phyloP scores from a whole-genome alignment of 2,888 invertebrate species.

The Coleophora deauratella region DNA sequence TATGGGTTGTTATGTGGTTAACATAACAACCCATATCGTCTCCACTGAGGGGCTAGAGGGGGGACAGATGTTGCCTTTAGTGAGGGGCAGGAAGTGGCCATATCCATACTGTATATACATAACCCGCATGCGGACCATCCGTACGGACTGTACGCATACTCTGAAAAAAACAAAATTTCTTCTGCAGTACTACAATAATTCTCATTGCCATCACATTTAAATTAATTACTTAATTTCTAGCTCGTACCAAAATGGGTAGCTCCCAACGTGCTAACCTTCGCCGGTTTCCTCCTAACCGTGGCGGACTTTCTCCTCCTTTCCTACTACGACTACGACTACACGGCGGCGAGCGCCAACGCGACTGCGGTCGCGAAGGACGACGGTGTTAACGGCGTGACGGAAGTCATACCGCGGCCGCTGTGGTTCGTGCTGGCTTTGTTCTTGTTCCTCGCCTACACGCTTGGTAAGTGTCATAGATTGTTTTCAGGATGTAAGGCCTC shows the following conservation, averaged over 20 bases:
- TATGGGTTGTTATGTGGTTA: too few relatives aligned
- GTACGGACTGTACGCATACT: too few relatives aligned
- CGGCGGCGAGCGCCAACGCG: conserved; percentile 76
- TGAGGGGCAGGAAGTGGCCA: too few relatives aligned
- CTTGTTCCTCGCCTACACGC: conserved; percentile 95
- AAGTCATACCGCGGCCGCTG: conserved; percentile 84
- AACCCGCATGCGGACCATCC: too few relatives aligned
- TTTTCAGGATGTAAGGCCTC: background rate
- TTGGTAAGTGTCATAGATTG: conserved; percentile 77
- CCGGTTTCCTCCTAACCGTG: conserved; percentile 94
- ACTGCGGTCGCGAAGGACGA: conserved; percentile 28
- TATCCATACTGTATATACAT: too few relatives aligned
- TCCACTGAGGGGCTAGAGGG: too few relatives aligned
- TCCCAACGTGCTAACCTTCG: conserved; percentile 96
- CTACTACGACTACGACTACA: conserved; percentile 91
- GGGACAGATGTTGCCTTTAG: too few relatives aligned
- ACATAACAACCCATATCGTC: too few relatives aligned
- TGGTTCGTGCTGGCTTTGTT: conserved; percentile 90
- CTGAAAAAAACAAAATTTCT: too few relatives aligned
- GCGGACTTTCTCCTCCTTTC: conserved; percentile 89
- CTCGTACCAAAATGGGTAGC: conserved; percentile 96
- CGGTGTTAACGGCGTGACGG: conserved; percentile 43
- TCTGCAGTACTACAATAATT: too few relatives aligned
- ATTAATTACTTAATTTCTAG: conserved; percentile 70
- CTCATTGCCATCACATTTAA: too few relatives aligned